Percentiles rank a stretch among this genome's conserved stretches.
Evolutionary conservation across 2,888 invertebrate species (phyloP).

Genomic region (Dicranocentrus wangi): DNA sequence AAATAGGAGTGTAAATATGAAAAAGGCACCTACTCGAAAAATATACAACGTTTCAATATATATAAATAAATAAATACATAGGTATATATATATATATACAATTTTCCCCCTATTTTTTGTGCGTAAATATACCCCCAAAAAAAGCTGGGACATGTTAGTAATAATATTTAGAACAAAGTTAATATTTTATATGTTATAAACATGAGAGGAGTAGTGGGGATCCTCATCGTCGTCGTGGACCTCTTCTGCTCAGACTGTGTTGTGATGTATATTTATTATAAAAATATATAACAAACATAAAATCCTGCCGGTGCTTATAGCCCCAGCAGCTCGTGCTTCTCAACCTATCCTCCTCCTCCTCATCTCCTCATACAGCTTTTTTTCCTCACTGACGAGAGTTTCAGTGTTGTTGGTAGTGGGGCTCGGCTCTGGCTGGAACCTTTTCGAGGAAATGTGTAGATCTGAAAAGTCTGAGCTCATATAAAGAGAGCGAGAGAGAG

Average conservation of each 20-base stretch:
- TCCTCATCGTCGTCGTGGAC: no score
- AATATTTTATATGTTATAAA: conserved; percentile 33
- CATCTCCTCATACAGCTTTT: not conserved
- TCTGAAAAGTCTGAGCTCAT: no score
- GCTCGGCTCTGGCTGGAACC: no score
- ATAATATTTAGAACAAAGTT: conserved; percentile 44
- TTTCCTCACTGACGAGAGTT: no score
- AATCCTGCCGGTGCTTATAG: conserved; percentile 11
- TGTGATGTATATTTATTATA: conserved; percentile 17
- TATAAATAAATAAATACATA: conserved; percentile 11
- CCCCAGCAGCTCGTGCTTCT: no score
- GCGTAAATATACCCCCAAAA: no score
- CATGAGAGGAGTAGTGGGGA: not conserved
- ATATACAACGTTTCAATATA: conserved; percentile 13
- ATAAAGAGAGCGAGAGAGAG: conserved; percentile 51
- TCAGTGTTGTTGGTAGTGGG: no score
- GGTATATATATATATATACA: not conserved
- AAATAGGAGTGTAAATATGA: conserved; percentile 23
- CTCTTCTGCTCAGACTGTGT: no score
- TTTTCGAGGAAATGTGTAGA: conserved; percentile 43
- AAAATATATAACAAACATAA: conserved; percentile 22
- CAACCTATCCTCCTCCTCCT: no score
- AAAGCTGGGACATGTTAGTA: conserved; percentile 15
- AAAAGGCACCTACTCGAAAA: not conserved
- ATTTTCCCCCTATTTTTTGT: no score